Percentiles rank a stretch among this genome's conserved stretches.
These are phyloP conservation scores for Collichthys lucidus DNA, from an alignment of 2,113 vertebrate species.

Conservation along the genomic window DNA sequence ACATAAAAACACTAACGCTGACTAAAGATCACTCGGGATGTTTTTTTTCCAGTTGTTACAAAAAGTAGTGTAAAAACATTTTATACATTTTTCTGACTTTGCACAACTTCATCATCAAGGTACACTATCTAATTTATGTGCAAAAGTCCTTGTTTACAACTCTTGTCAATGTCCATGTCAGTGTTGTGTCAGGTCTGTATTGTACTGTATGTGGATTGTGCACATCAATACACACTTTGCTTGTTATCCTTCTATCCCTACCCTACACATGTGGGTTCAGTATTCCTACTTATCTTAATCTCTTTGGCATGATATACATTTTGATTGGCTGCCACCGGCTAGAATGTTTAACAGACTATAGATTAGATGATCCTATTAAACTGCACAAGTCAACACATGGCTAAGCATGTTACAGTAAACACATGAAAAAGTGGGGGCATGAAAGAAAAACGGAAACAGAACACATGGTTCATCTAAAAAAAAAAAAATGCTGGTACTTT, in stretches of 20 bases:
- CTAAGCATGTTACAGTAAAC: constrained; percentile 34
- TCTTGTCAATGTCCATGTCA: neutral
- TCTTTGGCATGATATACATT: constrained; percentile 53
- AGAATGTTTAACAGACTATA: constrained; percentile 64
- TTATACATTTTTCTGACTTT: too few species aligned
- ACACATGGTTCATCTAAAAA: neutral
- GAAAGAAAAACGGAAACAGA: neutral
- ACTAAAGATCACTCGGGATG: neutral
- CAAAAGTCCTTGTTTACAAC: neutral
- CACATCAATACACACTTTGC: neutral
- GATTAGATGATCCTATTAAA: constrained; percentile 74
- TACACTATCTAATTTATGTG: neutral
- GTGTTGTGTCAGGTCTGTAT: neutral
- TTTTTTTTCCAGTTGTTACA: neutral
- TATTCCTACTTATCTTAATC: constrained; percentile 61
- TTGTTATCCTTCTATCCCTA: neutral
- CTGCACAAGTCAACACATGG: constrained; percentile 54
- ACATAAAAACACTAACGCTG: neutral
- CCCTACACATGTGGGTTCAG: constrained; percentile 37
- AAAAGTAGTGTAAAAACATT: neutral
- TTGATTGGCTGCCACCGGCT: constrained; percentile 66
- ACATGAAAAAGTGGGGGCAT: neutral
- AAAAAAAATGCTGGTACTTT: neutral
- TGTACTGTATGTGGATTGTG: neutral
- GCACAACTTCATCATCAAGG: neutral